These are phyloP conservation scores for Pocillopora verrucosa DNA, from an alignment of 64 coral and sea anemone genomes.

Conservation along the genomic window DNA sequence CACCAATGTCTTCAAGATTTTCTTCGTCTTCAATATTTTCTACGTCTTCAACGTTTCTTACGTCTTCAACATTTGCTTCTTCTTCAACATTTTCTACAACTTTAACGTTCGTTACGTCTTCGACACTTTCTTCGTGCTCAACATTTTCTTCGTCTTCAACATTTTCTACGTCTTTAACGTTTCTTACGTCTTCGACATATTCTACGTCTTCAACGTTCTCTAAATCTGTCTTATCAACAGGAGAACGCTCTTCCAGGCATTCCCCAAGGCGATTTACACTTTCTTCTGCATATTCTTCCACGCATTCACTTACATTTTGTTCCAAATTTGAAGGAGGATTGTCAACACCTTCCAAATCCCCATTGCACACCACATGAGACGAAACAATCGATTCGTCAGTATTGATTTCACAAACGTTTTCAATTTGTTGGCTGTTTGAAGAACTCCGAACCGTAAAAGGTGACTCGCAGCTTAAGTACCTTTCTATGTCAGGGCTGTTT, in stretches of 20 bases:
- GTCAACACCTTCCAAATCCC: neutral
- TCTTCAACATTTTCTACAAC: no score
- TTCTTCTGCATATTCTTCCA: no score
- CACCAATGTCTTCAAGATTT: no score
- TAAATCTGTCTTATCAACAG: neutral
- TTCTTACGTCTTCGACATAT: neutral
- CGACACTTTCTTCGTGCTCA: no score
- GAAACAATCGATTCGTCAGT: neutral
- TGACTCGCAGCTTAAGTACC: conserved; percentile 51
- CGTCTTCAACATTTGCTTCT: no score
- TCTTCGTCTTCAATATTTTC: no score
- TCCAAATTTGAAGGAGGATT: neutral
- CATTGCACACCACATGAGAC: neutral
- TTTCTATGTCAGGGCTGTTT: conserved; percentile 58
- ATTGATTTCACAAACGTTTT: neutral
- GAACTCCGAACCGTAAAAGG: conserved; percentile 15
- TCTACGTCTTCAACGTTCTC: neutral
- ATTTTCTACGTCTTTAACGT: neutral
- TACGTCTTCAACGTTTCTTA: neutral
- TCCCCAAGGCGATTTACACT: no score
- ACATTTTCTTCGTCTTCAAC: no score
- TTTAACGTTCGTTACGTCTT: no score
- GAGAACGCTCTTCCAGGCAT: neutral
- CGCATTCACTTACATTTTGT: no score
- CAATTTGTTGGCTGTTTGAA: neutral